These are phyloP conservation scores for Conomelus anceps DNA, from an alignment of 2,888 invertebrate species.

Conservation along the genomic window DNA sequence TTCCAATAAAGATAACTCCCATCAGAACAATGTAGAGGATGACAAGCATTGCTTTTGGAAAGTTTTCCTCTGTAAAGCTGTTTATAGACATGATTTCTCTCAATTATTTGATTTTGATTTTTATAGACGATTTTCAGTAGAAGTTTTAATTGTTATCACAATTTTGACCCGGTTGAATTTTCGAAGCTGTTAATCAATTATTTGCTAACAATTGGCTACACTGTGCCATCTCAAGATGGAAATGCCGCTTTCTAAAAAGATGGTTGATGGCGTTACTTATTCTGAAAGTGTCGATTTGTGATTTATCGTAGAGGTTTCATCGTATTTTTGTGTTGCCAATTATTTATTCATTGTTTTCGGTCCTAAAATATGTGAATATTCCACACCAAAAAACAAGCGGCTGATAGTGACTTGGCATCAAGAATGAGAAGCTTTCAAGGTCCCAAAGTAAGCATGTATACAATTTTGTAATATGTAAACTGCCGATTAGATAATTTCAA, in stretches of 20 bases:
- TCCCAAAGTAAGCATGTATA: constrained; percentile 1
- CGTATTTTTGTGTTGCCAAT: background rate
- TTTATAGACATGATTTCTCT: too few species aligned
- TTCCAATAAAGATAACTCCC: too few species aligned
- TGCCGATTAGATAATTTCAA: background rate
- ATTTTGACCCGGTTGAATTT: background rate
- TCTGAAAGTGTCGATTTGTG: background rate
- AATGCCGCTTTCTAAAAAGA: constrained; percentile 5
- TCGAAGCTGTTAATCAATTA: background rate
- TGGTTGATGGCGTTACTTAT: background rate
- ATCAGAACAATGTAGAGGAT: too few species aligned
- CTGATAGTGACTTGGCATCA: background rate
- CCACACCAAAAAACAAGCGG: background rate
- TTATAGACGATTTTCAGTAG: too few species aligned
- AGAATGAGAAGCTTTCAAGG: background rate
- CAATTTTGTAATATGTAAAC: background rate
- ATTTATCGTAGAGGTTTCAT: background rate
- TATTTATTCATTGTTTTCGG: background rate
- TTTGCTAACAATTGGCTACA: background rate
- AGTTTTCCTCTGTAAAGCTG: too few species aligned
- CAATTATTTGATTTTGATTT: too few species aligned
- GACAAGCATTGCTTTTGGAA: too few species aligned
- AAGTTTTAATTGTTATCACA: background rate
- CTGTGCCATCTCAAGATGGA: constrained; percentile 8
- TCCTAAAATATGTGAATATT: background rate